A percentile compares a stretch with the other conserved stretches of the same genome.
These are phyloP conservation scores for Elanoides forficatus DNA, from an alignment of 2,113 vertebrate species.

Conservation along the genomic window DNA sequence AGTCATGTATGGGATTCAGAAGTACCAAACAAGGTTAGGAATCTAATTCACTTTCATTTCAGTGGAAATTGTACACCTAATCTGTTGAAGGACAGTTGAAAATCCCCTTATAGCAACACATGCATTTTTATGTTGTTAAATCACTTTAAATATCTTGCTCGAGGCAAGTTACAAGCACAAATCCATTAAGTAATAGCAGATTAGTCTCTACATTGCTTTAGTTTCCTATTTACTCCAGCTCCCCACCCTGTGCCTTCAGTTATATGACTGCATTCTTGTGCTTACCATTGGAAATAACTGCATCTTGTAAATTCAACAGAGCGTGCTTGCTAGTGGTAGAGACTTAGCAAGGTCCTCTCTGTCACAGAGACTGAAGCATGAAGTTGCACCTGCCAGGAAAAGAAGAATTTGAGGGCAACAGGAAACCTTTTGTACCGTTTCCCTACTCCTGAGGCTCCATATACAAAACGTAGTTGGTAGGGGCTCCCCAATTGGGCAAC, in stretches of 20 bases:
- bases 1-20: background rate
- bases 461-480: background rate
- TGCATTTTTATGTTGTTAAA: background rate
- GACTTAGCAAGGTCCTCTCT: background rate
- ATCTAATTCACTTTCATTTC: background rate
- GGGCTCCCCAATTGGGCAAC: background rate
- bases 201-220: background rate
- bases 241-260: background rate
- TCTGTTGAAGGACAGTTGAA: background rate
- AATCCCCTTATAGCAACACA: background rate
- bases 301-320: background rate
- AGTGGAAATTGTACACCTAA: background rate
- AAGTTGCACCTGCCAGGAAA: background rate
- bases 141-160: background rate
- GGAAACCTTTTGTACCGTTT: background rate
- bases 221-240: background rate
- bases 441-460: background rate
- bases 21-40: background rate
- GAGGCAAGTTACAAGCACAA: background rate
- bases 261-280: background rate
- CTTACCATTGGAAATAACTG: background rate
- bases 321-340: background rate
- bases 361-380: background rate
- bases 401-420: background rate
- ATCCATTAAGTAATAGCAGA: background rate